Percentiles rank a stretch among this genome's conserved stretches.
These are phyloP conservation scores for Tipula lateralis DNA, from an alignment of 2,888 invertebrate genomes.

Conservation along the genomic window DNA sequence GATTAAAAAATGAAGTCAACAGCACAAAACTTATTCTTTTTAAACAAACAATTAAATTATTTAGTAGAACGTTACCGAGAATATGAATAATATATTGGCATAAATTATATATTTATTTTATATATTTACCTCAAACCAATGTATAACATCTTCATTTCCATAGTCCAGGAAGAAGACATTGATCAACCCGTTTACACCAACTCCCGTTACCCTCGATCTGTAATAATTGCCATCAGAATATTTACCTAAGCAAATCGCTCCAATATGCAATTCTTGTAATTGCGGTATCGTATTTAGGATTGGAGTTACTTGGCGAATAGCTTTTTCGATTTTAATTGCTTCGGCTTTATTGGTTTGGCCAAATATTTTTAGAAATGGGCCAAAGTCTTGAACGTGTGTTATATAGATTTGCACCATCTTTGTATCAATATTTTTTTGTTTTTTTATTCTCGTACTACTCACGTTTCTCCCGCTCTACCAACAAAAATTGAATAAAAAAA, in stretches of 20 bases:
- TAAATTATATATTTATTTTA: conserved; percentile 36
- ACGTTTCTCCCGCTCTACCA: neutral
- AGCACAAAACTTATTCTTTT: neutral
- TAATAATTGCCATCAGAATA: conserved; percentile 63
- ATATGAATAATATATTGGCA: neutral
- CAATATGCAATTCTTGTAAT: neutral
- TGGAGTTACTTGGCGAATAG: neutral
- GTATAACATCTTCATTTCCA: conserved; percentile 60
- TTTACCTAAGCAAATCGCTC: conserved; percentile 61
- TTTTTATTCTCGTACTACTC: neutral
- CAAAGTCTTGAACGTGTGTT: conserved; percentile 65
- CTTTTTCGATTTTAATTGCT: conserved; percentile 55
- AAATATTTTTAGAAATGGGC: conserved; percentile 65
- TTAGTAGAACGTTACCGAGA: conserved; percentile 15
- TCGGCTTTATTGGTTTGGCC: conserved; percentile 62
- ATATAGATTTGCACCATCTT: conserved; percentile 48
- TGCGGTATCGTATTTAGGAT: conserved; percentile 36
- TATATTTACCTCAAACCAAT: conserved; percentile 51
- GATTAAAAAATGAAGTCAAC: neutral
- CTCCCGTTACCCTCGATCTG: conserved; percentile 57
- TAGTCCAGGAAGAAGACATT: conserved; percentile 66
- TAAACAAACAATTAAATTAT: conserved; percentile 3
- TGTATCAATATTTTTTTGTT: neutral
- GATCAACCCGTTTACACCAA: conserved; percentile 53
- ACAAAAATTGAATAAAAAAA: neutral